A percentile compares a stretch with the other conserved stretches of the same genome.
Evolutionary conservation across 2,888 invertebrate species (phyloP).

Genomic region (Ennomos quercinarius): DNA sequence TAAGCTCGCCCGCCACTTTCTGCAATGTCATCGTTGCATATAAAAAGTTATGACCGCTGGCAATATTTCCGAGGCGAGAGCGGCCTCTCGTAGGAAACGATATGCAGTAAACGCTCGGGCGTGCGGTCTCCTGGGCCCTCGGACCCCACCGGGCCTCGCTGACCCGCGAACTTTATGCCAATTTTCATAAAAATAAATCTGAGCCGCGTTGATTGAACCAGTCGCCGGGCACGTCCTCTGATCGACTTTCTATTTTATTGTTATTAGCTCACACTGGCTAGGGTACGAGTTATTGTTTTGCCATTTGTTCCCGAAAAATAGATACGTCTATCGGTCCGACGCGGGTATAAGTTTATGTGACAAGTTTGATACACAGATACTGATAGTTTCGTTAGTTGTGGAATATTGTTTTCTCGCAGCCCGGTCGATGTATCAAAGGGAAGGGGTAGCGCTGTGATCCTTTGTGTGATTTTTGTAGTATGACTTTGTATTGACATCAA

Average conservation of each 20-base stretch:
- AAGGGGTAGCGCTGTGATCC: conserved; percentile 21
- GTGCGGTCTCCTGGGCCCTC: conserved; percentile 82
- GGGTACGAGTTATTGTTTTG: conserved; percentile 84
- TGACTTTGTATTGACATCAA: too few species aligned
- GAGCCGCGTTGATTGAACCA: conserved; percentile 84
- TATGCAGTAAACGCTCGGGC: conserved; percentile 85
- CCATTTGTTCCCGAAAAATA: conserved; percentile 79
- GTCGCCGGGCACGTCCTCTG: conserved; percentile 75
- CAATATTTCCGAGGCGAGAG: conserved; percentile 78
- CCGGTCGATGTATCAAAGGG: conserved; percentile 29
- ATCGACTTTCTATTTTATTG: conserved; percentile 85
- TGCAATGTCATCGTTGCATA: conserved; percentile 85
- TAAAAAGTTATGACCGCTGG: conserved; percentile 85
- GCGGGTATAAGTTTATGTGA: conserved; percentile 62
- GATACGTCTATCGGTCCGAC: conserved; percentile 53
- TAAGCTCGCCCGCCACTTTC: conserved; percentile 69
- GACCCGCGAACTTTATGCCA: conserved; percentile 85
- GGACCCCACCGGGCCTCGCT: conserved; percentile 64
- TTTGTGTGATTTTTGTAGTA: background rate
- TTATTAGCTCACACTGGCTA: conserved; percentile 80
- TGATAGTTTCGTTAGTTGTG: conserved; percentile 34
- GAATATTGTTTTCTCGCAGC: conserved; percentile 40
- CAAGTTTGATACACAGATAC: conserved; percentile 47
- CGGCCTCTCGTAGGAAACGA: conserved; percentile 73
- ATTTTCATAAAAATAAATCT: conserved; percentile 86